Percentiles rank a stretch among this genome's conserved stretches.
Evolutionary conservation across 2,888 invertebrate species (phyloP).

Genomic region (Mythimna loreyi): DNA sequence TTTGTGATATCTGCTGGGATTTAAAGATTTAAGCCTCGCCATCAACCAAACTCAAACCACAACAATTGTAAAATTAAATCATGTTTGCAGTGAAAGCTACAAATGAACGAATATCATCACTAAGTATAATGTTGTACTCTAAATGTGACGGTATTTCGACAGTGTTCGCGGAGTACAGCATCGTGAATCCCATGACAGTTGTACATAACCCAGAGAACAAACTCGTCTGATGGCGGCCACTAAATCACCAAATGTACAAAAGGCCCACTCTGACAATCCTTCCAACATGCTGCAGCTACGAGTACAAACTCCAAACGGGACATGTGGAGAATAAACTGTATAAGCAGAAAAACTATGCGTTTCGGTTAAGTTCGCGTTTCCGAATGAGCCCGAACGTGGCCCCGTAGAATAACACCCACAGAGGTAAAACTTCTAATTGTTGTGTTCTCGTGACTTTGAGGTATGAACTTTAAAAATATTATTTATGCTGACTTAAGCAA

Average conservation of each 20-base stretch:
- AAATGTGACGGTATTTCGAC: conserved; percentile 21
- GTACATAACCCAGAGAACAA: conserved; percentile 23
- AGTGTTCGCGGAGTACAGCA: conserved; percentile 1
- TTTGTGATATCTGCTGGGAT: neutral
- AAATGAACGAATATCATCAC: conserved; percentile 22
- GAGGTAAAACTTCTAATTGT: neutral
- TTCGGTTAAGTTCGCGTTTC: neutral
- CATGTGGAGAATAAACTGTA: neutral
- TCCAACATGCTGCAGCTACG: neutral
- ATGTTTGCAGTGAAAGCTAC: neutral
- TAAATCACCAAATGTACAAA: neutral
- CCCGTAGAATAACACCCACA: neutral
- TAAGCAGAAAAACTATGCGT: neutral
- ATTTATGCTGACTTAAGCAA: neutral
- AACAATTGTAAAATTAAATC: too few relatives aligned
- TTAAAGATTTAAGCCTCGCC: neutral
- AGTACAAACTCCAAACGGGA: too few relatives aligned
- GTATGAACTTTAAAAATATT: too few relatives aligned
- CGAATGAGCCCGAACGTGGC: neutral
- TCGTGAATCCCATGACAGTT: conserved; percentile 29
- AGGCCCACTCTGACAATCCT: neutral
- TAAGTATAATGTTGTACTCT: conserved; percentile 2
- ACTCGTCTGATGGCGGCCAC: conserved; percentile 11
- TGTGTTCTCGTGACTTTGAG: neutral
- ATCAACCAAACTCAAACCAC: neutral